Base-by-base conservation (phyloP, 1,140 invertebrate genomes). In the Penaeus vannamei region DNA sequence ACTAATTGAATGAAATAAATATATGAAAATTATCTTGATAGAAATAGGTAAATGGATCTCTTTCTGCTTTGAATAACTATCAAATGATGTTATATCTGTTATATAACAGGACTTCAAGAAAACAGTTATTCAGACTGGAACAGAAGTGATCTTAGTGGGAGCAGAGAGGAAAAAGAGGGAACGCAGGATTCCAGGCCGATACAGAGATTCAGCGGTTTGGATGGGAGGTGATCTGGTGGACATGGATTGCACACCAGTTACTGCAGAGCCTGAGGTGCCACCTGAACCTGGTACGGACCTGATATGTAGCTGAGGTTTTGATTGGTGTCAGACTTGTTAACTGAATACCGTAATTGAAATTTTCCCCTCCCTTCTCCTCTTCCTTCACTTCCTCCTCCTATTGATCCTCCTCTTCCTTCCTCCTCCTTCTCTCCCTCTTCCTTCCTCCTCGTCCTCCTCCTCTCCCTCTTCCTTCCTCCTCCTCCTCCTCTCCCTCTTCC, bases 91-190 rank as follows among this genome's bases (percentile, higher is more conserved):
- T 42, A 42, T 7, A 42, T 46, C 1, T 29, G 26, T 29, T 23
- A 26, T 23, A 72, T 86, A 82, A 23, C 42, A 90, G 90, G 90
- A 90, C 26, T 90, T 90, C 66, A 90, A 66, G 64, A 87, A 76
- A 79, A 90, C 90, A 64, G 86, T 90, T 22, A 87, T 90, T 59
- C 86, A 90, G 42, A 87, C 85, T 62, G 86, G 90, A 1, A 88
- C 90, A 46, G 90, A 90, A 62, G 85, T 90, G 26, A 87, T 90
- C 62, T 83, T 90, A 60, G 83, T 90, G 20, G 90, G 90, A 66
- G 90, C 85, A 42, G 90, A 90, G 59, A 84, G 86, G 53, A 87
- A 81, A 62, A 90, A 90, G 62, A 87, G 90, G 80, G 90, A 90
- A n/a, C 66, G 81, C 17, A 66, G 76, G 62, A 81, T 90, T 10